Conservation (phyloP, 2,888 invertebrate genomes). For the Osedax frankpressi region DNA sequence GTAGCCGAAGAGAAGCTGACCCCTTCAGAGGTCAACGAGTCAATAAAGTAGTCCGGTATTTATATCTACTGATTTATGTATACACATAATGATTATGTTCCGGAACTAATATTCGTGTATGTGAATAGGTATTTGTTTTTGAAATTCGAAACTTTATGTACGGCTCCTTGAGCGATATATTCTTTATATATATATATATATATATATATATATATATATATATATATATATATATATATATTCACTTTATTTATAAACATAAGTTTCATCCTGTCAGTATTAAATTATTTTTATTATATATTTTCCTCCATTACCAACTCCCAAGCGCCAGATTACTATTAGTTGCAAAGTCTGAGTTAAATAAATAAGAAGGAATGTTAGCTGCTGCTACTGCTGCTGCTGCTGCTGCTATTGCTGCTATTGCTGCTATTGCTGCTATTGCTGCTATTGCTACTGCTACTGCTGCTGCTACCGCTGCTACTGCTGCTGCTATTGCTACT, state of each 20-base stretch:
- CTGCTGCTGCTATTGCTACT: neutral
- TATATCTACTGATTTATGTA: no score
- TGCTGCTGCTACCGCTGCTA: neutral
- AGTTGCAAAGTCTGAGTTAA: no score
- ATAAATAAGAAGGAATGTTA: no score
- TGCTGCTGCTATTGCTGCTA: neutral
- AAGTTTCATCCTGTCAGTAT: no score
- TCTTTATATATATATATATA: neutral
- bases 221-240: neutral
- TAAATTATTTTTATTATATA: no score
- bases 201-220: neutral
- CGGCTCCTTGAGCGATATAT: no score
- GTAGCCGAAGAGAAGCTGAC: slow-evolving; percentile 84
- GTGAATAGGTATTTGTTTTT: no score
- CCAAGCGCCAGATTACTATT: no score
- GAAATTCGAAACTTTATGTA: no score
- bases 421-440: neutral
- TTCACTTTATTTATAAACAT: neutral
- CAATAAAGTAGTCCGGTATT: no score
- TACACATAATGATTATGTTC: neutral
- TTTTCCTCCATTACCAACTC: no score
- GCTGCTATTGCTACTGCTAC: neutral
- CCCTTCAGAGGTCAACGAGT: slow-evolving; percentile 52
- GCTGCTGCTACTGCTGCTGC: neutral
- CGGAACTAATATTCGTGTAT: neutral